These are phyloP conservation scores for Lepetodrilus schrolli DNA, from an alignment of 2,888 invertebrate genomes.

Conservation along the genomic window DNA sequence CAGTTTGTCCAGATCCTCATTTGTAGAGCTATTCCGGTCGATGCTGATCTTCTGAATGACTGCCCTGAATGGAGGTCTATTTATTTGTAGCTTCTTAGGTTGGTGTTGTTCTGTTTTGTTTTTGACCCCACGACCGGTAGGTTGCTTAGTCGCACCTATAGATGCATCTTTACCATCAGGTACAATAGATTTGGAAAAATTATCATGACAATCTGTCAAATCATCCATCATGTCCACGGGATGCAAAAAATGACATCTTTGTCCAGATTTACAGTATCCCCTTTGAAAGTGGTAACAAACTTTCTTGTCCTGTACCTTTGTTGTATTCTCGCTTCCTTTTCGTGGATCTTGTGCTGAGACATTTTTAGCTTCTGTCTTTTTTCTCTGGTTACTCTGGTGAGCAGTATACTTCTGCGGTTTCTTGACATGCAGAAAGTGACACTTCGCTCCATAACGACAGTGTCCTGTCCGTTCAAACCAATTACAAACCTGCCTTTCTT, in stretches of 20 bases:
- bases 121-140: too few species aligned
- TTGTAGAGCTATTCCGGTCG: slow-evolving; percentile 43
- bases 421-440: slow-evolving; percentile 48
- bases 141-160: too few species aligned
- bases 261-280: slow-evolving; percentile 56
- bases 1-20: slow-evolving; percentile 49
- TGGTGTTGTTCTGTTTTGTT: too few species aligned
- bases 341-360: not conserved
- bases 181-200: slow-evolving; percentile 3
- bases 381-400: not conserved
- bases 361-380: not conserved
- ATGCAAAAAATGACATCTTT: slow-evolving; percentile 57
- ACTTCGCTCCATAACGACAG: slow-evolving; percentile 55
- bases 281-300: slow-evolving; percentile 48
- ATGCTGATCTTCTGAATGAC: slow-evolving; percentile 24
- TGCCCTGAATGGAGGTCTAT: slow-evolving; percentile 33
- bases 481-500: slow-evolving; percentile 40
- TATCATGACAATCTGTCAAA: not conserved
- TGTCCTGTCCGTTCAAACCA: slow-evolving; percentile 46
- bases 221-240: slow-evolving; percentile 24
- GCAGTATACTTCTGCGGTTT: not conserved
- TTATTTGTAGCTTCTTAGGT: too few species aligned
- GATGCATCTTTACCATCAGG: too few species aligned
- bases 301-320: not conserved
- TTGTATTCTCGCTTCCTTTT: not conserved